phyloP scores from a whole-genome alignment of 92 coral and sea anemone genomes.

The Anthopleura xanthogrammica region DNA sequence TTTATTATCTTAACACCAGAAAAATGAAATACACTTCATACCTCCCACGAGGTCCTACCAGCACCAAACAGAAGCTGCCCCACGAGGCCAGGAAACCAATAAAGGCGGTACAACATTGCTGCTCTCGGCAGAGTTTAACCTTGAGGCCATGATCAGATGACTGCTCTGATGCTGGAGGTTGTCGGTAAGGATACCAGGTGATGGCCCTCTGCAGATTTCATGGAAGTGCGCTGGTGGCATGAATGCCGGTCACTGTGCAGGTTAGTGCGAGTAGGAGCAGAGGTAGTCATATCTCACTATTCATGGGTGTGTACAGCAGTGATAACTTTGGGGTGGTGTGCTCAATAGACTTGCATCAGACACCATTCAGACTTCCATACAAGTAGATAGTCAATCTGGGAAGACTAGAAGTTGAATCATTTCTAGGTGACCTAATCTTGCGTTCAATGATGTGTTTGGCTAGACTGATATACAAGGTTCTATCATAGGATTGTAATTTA shows the following conservation, averaged over 20 bases:
- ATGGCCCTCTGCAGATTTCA: not conserved
- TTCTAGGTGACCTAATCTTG: not conserved
- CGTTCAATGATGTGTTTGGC: too few species aligned
- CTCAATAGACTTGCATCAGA: slow-evolving; percentile 18
- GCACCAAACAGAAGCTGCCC: slow-evolving; percentile 29
- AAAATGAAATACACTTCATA: slow-evolving; percentile 21
- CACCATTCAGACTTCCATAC: slow-evolving; percentile 21
- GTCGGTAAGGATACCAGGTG: slow-evolving; percentile 2
- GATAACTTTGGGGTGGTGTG: slow-evolving; percentile 10
- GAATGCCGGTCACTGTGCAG: slow-evolving; percentile 3
- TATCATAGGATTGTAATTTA: too few species aligned
- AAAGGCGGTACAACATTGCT: slow-evolving; percentile 8
- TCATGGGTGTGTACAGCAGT: slow-evolving; percentile 16
- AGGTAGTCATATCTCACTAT: slow-evolving; percentile 8
- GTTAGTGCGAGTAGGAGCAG: slow-evolving; percentile 16
- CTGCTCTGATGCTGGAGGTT: slow-evolving; percentile 19
- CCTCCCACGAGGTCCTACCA: slow-evolving; percentile 31
- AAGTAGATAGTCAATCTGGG: slow-evolving; percentile 24
- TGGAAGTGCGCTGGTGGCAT: not conserved
- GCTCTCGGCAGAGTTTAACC: slow-evolving; percentile 7
- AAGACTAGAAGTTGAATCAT: slow-evolving; percentile 5
- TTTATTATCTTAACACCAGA: not conserved
- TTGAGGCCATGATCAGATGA: slow-evolving; percentile 18
- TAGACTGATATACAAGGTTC: too few species aligned
- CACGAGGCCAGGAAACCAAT: not conserved